These are phyloP conservation scores for Chloroclystis v-ata DNA, from an alignment of 2,888 invertebrate species.

Conservation along the genomic window DNA sequence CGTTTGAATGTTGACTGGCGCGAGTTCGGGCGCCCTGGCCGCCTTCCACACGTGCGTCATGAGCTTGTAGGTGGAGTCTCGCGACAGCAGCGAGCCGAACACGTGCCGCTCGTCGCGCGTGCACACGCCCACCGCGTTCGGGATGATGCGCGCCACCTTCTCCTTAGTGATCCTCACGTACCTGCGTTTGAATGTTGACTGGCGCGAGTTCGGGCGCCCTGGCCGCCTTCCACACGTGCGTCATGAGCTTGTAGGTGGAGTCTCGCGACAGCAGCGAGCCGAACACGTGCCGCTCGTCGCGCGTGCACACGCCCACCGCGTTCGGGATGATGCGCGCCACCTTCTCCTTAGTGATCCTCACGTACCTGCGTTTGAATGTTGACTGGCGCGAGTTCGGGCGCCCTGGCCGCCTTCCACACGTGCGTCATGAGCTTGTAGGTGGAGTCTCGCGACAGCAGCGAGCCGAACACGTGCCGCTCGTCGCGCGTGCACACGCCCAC, in stretches of 20 bases:
- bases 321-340: constrained; percentile 96
- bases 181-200: constrained; percentile 27
- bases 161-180: constrained; percentile 89
- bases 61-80: constrained; percentile 91
- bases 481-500: constrained; percentile 92
- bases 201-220: constrained; percentile 62
- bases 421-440: constrained; percentile 92
- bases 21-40: constrained; percentile 68
- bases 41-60: constrained; percentile 92
- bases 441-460: constrained; percentile 91
- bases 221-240: constrained; percentile 87
- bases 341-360: constrained; percentile 84
- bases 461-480: constrained; percentile 93
- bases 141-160: constrained; percentile 95
- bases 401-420: constrained; percentile 85
- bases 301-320: constrained; percentile 93
- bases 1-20: constrained; percentile 36
- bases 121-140: constrained; percentile 93
- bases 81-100: constrained; percentile 92
- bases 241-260: constrained; percentile 91
- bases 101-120: constrained; percentile 92
- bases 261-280: constrained; percentile 93
- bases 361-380: too few relatives aligned
- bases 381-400: constrained; percentile 58
- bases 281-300: constrained; percentile 91